phyloP scores from a whole-genome alignment of 2,888 invertebrate genomes.

The Cotesia congregata region DNA sequence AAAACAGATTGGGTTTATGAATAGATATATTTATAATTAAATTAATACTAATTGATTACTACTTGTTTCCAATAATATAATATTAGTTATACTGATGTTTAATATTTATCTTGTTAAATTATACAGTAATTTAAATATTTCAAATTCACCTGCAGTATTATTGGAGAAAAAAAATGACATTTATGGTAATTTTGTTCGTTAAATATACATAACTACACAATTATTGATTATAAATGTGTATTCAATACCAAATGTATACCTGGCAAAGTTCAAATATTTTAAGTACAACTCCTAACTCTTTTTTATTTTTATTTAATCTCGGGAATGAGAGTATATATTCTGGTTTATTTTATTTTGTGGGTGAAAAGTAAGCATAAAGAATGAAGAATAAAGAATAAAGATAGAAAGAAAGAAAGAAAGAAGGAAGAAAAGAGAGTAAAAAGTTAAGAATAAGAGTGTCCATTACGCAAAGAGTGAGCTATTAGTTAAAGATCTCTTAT shows the following conservation, averaged over 20 bases:
- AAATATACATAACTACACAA: not conserved
- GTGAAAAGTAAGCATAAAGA: not conserved
- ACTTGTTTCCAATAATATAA: not conserved
- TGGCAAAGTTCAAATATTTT: not conserved
- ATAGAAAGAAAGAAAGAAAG: slow-evolving; percentile 32
- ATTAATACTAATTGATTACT: not conserved
- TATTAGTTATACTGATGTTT: too few species aligned
- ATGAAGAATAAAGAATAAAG: not conserved
- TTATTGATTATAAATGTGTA: not conserved
- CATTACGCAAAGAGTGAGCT: slow-evolving; percentile 41
- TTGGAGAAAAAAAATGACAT: not conserved
- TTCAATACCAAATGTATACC: not conserved
- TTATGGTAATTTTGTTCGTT: not conserved
- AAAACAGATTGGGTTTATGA: not conserved
- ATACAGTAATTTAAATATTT: too few species aligned
- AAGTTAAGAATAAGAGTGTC: slow-evolving; percentile 40
- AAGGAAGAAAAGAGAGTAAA: slow-evolving; percentile 5
- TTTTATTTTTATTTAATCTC: not conserved
- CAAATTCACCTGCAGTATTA: too few species aligned
- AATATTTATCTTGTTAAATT: too few species aligned
- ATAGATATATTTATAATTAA: not conserved
- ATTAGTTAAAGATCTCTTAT: slow-evolving; percentile 42
- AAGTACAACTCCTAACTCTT: not conserved
- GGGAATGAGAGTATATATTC: not conserved
- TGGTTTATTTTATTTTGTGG: not conserved